phyloP scores from a whole-genome alignment of 2,888 invertebrate species.

The Palloptera scutellata region DNA sequence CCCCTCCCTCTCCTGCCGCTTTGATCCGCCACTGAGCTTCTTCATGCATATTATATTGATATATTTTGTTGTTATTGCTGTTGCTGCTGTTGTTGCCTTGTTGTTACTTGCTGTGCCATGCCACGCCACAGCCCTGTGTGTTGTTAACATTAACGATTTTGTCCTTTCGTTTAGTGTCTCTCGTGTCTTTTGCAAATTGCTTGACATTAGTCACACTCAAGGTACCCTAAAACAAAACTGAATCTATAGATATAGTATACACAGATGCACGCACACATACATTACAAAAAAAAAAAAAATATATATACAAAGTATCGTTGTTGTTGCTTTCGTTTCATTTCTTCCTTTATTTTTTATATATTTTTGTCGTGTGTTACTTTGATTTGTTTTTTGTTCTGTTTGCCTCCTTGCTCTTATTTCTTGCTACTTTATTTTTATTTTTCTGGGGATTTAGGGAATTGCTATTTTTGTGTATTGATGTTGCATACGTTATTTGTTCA shows the following conservation, averaged over 20 bases:
- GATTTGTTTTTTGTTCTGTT: slow-evolving; percentile 17
- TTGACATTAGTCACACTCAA: slow-evolving; percentile 44
- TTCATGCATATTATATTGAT: too few relatives aligned
- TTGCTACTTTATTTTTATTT: slow-evolving; percentile 32
- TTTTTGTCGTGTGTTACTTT: slow-evolving; percentile 14
- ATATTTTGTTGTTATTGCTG: too few relatives aligned
- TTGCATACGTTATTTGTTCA: not conserved
- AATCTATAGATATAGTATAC: too few relatives aligned
- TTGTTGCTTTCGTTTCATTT: slow-evolving; percentile 3
- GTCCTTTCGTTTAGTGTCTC: slow-evolving; percentile 39
- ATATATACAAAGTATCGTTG: too few relatives aligned
- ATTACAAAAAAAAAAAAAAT: too few relatives aligned
- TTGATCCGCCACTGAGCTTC: too few relatives aligned
- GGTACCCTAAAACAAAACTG: not conserved
- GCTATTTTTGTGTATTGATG: slow-evolving; percentile 11
- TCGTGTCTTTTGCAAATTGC: slow-evolving; percentile 44
- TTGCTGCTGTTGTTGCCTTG: too few relatives aligned
- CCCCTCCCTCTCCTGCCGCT: too few relatives aligned
- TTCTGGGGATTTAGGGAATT: slow-evolving; percentile 38
- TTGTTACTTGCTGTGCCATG: too few relatives aligned
- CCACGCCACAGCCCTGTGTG: slow-evolving; percentile 3
- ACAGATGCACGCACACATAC: not conserved
- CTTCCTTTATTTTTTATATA: slow-evolving; percentile 7
- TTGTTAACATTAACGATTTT: slow-evolving; percentile 45
- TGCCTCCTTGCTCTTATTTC: slow-evolving; percentile 1